Base-by-base conservation (phyloP, 2,113 vertebrate genomes). In the Gasterosteus aculeatus region DNA sequence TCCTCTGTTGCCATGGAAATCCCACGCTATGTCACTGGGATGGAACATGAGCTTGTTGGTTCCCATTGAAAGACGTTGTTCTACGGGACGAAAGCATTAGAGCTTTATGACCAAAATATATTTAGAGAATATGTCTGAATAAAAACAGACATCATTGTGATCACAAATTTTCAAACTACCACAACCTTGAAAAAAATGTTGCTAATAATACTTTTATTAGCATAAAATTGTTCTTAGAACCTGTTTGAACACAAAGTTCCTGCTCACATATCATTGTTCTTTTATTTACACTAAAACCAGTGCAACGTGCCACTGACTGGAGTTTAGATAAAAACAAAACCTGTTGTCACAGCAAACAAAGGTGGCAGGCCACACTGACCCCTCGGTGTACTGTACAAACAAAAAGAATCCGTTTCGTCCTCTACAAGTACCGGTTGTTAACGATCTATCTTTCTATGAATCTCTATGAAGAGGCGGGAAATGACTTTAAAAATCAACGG, bases 331-430 rank as follows among this genome's bases (percentile, higher is more conserved):
- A 67, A 87, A 91, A 89, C 83, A 91, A 54, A 66, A 38, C 22
- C 18, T 86, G 84, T 89, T 92, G 81, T 85, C 74, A 91, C 62
- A 89, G 80, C 85, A 92, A 91, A 92, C 84, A 80, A 10, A 78
- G 69, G 38, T 44, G 38, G n/a, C 60, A 5, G 64, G 64, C 72
- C 47, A 42, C 8, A 60, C 22, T 68, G 44, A 76, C 56, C 26
- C 57, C 62, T 56, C 56, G 47, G n/a, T 64, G 69, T 44, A 35
- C 57, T 2, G 4, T 39, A 33, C 0, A 26, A 54, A 47, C 1
- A 73, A 49, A 61, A 41, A 22, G 49, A 38, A 2, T 61, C 46
- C 46, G 38, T 69, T 72, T 56, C 39, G 67, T 16, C 62, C 44
- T 29, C 15, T 29, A 38, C n/a, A 51, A 51, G 3, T 2, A 39